phyloP scores from a whole-genome alignment of 2,113 vertebrate species.

The Oreamnos americanus region DNA sequence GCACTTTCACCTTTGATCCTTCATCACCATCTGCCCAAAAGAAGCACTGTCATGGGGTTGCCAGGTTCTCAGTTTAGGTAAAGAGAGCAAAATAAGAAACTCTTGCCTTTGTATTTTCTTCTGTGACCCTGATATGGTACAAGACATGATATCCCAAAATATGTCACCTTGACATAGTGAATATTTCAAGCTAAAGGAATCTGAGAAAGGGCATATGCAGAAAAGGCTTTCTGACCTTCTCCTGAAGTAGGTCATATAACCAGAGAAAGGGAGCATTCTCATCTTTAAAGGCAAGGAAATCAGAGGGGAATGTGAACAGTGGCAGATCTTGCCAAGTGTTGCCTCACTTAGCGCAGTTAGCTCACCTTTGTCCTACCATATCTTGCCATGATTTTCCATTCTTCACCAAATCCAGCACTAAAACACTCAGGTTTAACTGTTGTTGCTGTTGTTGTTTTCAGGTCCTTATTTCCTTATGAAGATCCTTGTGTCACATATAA shows the following conservation, averaged over 20 bases:
- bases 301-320: background rate
- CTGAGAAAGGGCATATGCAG: background rate
- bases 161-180: background rate
- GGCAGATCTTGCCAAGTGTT: background rate
- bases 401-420: background rate
- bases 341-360: background rate
- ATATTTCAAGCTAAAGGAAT: background rate
- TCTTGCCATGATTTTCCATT: background rate
- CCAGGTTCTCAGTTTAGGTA: background rate
- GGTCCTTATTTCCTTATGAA: background rate
- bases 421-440: background rate
- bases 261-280: background rate
- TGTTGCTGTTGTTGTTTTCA: background rate
- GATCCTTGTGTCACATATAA: background rate
- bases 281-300: background rate
- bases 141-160: background rate
- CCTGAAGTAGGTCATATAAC: background rate
- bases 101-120: background rate
- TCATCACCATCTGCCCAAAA: background rate
- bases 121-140: background rate
- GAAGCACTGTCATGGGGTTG: background rate
- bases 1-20: slow-evolving; percentile 17
- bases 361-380: background rate
- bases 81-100: background rate
- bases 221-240: background rate